Base-by-base conservation (phyloP, 2,797 vertebrate genomes). In the Hylomyscus alleni region DNA sequence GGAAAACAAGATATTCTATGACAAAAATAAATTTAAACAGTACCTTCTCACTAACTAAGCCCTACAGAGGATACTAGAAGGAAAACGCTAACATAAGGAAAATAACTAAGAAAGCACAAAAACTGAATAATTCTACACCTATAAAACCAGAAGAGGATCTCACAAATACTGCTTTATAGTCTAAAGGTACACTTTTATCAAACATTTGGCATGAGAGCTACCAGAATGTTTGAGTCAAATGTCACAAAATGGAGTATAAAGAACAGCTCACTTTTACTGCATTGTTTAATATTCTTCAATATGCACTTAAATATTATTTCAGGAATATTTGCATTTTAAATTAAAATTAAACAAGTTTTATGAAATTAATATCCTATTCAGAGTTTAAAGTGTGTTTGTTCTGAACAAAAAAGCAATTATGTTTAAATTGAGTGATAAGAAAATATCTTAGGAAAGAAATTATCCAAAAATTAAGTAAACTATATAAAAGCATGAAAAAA, bases 371-470 rank as follows among this genome's bases (percentile, higher is more conserved):
- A 95, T 17, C 31, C 3, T 93, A 56, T 97, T 92, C 75, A 58
- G 60, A 94, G 65, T 95, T 96, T 72, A 44, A 95, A 97, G 80
- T 82, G 62, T 52, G 89, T 89, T 96, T 96, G 14, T 91, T 31
- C 87, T 76, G 93, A 97, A 90, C 75, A 44, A 96, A 96, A 96
- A 95, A 94, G 14, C 22, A 97, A 91, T 95, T 97, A 75, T 85
- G n/a, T 65, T 95, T 95, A 93, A 96, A 97, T 95, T 94, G 95
- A 93, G 89, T 88, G 96, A 93, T 93, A 93, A 50, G 65, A 96
- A 96, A 96, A 93, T 96, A 91, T 90, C 54, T 96, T 60, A 88
- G 81, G 80, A 97, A 96, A 95, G 72, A 93, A 91, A 93, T 94
- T 94, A 96, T 93, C 60, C 84, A 58, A 90, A 93, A 90, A 88